Conservation (phyloP, 2,888 invertebrate species). For the Temnothorax rugatulus region DNA sequence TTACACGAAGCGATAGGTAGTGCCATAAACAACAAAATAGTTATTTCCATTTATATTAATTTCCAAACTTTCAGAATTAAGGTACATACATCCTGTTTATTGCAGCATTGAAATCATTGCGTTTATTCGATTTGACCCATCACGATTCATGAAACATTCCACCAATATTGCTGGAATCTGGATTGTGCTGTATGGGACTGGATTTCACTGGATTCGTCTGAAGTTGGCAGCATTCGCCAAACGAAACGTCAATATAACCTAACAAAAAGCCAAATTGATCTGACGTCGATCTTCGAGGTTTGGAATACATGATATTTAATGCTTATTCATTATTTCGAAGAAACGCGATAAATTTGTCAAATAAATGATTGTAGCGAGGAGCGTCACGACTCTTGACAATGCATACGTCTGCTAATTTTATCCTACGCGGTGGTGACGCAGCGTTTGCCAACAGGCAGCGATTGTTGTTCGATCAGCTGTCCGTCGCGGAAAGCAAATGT, state of each 20-base stretch:
- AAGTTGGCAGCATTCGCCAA: background rate
- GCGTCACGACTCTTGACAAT: conserved; percentile 38
- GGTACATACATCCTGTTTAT: too few relatives aligned
- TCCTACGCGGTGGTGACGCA: conserved; percentile 79
- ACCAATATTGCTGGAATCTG: too few relatives aligned
- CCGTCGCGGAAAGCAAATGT: conserved; percentile 89
- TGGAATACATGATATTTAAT: conserved; percentile 21
- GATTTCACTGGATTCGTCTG: background rate
- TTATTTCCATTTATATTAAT: too few relatives aligned
- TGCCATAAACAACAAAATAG: too few relatives aligned
- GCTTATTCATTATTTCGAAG: background rate
- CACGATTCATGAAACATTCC: too few relatives aligned
- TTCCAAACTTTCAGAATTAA: too few relatives aligned
- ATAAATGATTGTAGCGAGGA: conserved; percentile 33
- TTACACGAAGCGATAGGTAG: too few relatives aligned
- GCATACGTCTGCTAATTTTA: conserved; percentile 69
- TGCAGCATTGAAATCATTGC: too few relatives aligned
- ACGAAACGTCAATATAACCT: conserved; percentile 21
- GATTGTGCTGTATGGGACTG: too few relatives aligned
- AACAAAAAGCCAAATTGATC: background rate
- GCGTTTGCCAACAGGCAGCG: conserved; percentile 89
- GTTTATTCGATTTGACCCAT: too few relatives aligned
- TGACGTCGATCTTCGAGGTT: conserved; percentile 16
- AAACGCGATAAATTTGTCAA: background rate
- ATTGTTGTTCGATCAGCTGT: conserved; percentile 90